Conservation (phyloP, 2,888 invertebrate species). For the Ichneumoninae sp. region DNA sequence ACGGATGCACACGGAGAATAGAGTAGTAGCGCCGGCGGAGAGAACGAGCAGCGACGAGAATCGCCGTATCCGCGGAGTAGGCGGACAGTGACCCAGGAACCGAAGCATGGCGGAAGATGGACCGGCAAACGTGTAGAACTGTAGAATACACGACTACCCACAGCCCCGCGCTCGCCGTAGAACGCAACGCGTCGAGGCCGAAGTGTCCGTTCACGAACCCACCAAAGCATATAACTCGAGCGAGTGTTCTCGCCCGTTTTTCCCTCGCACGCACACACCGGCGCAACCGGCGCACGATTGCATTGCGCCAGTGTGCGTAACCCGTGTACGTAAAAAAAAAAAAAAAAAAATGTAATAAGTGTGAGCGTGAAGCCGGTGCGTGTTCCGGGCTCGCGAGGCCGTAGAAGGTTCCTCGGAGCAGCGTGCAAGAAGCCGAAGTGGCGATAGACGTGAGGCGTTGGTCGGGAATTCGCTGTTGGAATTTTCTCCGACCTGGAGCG, state of each 20-base stretch:
- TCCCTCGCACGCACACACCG: background rate
- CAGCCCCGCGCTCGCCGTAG: background rate
- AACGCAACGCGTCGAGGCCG: slow-evolving; percentile 3
- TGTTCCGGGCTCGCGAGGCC: slow-evolving; percentile 45
- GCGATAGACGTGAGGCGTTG: slow-evolving; percentile 43
- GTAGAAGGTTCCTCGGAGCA: slow-evolving; percentile 34
- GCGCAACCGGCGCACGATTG: background rate
- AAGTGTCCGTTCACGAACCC: slow-evolving; percentile 40
- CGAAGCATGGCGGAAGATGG: slow-evolving; percentile 72
- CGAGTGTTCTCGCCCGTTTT: slow-evolving; percentile 38
- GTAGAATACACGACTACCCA: background rate
- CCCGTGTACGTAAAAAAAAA: background rate
- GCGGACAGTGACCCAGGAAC: slow-evolving; percentile 75
- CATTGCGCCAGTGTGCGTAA: background rate
- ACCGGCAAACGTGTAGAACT: slow-evolving; percentile 65
- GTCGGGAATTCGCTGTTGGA: slow-evolving; percentile 43
- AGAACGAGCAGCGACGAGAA: slow-evolving; percentile 55
- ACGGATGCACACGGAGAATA: slow-evolving; percentile 17
- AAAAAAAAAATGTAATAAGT: background rate
- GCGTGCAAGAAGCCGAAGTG: slow-evolving; percentile 9
- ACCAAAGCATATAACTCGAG: slow-evolving; percentile 32
- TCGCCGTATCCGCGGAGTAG: slow-evolving; percentile 65
- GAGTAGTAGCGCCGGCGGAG: slow-evolving; percentile 41
- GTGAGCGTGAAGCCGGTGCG: slow-evolving; percentile 26
- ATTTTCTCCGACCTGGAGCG: slow-evolving; percentile 7